These are phyloP conservation scores for Emydocephalus ijimae DNA, from an alignment of 2,113 vertebrate species.

Conservation along the genomic window DNA sequence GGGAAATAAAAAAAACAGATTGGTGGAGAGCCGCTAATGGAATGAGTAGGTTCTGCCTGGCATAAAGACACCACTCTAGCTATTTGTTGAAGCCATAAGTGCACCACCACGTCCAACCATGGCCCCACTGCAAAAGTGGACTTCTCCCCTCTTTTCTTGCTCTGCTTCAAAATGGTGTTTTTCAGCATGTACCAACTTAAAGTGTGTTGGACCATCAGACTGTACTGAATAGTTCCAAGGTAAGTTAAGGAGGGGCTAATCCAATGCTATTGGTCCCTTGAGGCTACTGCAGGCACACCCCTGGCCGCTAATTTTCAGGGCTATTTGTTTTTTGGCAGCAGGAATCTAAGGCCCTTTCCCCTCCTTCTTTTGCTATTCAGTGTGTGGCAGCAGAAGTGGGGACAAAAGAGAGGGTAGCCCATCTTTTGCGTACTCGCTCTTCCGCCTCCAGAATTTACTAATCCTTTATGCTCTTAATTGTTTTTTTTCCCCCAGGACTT, in stretches of 20 bases:
- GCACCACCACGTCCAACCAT: background rate
- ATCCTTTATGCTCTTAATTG: background rate
- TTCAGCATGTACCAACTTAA: background rate
- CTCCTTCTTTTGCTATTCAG: background rate
- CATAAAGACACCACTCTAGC: background rate
- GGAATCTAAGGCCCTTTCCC: background rate
- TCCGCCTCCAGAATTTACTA: background rate
- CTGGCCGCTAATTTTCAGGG: background rate
- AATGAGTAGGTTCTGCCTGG: background rate
- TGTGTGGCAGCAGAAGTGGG: too few relatives aligned
- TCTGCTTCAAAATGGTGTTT: background rate
- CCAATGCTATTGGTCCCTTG: background rate
- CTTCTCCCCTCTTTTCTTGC: background rate
- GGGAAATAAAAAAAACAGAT: too few relatives aligned
- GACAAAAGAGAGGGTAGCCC: background rate
- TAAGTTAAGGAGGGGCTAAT: background rate
- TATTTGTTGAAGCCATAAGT: background rate
- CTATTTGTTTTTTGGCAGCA: background rate
- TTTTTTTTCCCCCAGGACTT: background rate
- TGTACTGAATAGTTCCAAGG: background rate
- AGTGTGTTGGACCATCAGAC: background rate
- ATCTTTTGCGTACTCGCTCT: background rate
- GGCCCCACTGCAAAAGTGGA: background rate
- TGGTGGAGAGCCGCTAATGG: background rate
- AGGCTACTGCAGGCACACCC: background rate